A percentile compares a stretch with the other conserved stretches of the same genome.
Evolutionary conservation across 2,888 invertebrate genomes (phyloP).

Genomic region (Heterodera filipjevi): DNA sequence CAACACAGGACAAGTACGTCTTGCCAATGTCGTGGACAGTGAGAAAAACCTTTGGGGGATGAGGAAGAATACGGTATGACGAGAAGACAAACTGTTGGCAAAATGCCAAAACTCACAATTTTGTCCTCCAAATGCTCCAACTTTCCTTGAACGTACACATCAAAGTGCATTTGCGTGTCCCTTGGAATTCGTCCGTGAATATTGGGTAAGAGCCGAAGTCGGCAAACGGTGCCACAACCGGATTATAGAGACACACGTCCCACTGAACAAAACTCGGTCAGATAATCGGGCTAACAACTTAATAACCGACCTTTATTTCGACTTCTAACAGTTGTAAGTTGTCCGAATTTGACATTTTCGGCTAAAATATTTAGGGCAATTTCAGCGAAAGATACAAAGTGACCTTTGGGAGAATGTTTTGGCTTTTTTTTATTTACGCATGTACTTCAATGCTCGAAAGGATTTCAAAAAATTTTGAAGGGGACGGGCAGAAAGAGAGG

Average conservation of each 20-base stretch:
- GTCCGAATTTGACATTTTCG: not conserved
- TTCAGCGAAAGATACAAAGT: not conserved
- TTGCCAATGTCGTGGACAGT: conserved; percentile 85
- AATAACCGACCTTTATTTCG: not conserved
- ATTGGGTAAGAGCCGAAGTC: conserved; percentile 6
- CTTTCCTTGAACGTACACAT: not conserved
- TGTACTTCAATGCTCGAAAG: too few species aligned
- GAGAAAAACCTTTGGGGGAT: conserved; percentile 75
- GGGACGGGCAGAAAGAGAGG: too few species aligned
- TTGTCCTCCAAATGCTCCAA: not conserved
- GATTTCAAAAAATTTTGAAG: too few species aligned
- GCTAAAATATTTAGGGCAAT: too few species aligned
- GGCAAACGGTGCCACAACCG: conserved; percentile 3
- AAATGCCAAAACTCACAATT: not conserved
- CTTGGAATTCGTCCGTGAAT: not conserved
- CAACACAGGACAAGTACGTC: conserved; percentile 77
- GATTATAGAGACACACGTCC: not conserved
- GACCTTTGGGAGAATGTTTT: not conserved
- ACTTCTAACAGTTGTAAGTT: not conserved
- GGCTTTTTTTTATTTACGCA: not conserved
- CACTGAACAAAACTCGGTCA: not conserved
- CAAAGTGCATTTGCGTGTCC: not conserved
- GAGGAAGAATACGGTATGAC: too few species aligned
- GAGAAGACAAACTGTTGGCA: not conserved
- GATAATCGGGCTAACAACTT: not conserved